Evolutionary conservation across 1,140 invertebrate genomes (phyloP), one percentile per base, ranked within the genome.

Genomic region (Hypsibius dujardini): DNA sequence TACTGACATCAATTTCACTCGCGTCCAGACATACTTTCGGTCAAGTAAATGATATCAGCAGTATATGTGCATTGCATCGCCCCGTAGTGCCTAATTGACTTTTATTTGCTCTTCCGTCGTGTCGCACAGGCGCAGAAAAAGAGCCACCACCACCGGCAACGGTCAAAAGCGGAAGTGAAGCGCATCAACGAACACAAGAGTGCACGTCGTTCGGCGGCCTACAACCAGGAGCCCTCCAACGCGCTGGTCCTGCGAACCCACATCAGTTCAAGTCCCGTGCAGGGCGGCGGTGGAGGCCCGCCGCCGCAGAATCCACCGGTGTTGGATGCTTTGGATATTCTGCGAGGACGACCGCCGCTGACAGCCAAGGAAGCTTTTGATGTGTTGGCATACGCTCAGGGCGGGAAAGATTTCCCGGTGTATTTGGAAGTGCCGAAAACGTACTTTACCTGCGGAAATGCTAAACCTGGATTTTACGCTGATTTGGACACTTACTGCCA

Each of bases 291-390:
- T 67, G 12, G 12, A 42, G 62, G 12, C 42, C 62, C 62, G 3
- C 62, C 62, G 3, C 62, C 62, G 12, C 62, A 67, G 62, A 67
- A 67, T 42, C 62, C 62, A 42, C 62, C 45, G 42, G 62, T 67
- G 3, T 67, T 12, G 12, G 62, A 67, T 42, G 62, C 62, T 45
- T 45, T 67, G 62, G 62, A 67, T 67, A 67, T 67, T 67, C 62
- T 67, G 12, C 12, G 62, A 12, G 62, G 62, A 7, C 62, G 62
- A 12, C 62, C 62, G 3, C 62, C 62, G 62, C 62, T 67, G 62
- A 67, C 62, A 3, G 62, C 62, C 42, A 67, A 67, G 62, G 62
- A 67, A 67, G 62, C 62, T 45, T 7, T 12, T 67, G 62, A 67
- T 67, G 62, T 67, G 62, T 7, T 67, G 62, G 62, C 62, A 3